A percentile compares a stretch with the other conserved stretches of the same genome.
Conservation (phyloP, 2,888 invertebrate species). For the Resseliella maxima region DNA sequence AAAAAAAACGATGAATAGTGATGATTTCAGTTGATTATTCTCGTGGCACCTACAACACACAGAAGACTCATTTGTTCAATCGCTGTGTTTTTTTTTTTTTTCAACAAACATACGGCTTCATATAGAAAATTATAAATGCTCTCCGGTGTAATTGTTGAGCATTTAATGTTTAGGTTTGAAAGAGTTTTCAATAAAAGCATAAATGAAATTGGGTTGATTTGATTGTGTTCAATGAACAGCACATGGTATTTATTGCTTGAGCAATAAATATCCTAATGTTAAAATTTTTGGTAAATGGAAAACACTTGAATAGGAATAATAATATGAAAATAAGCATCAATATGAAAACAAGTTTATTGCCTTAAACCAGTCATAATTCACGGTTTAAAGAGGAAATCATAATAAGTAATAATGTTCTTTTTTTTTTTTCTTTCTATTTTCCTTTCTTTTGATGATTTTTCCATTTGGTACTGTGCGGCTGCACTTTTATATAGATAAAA, state of each 20-base stretch:
- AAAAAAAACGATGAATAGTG: neutral
- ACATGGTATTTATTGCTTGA: constrained; percentile 2
- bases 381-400: constrained; percentile 26
- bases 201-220: neutral
- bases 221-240: neutral
- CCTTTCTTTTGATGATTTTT: neutral
- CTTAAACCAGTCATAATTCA: constrained; percentile 23
- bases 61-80: neutral
- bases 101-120: neutral
- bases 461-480: neutral
- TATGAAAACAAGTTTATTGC: neutral
- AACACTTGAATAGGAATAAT: neutral
- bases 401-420: neutral
- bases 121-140: neutral
- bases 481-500: neutral
- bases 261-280: neutral
- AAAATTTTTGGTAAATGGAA: neutral
- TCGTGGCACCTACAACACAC: neutral
- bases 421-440: neutral
- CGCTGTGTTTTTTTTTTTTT: neutral
- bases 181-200: neutral
- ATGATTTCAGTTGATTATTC: neutral
- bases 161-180: too few species aligned
- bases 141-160: too few species aligned
- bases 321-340: neutral